Conservation (phyloP, 2,888 invertebrate species). For the Syritta pipiens region DNA sequence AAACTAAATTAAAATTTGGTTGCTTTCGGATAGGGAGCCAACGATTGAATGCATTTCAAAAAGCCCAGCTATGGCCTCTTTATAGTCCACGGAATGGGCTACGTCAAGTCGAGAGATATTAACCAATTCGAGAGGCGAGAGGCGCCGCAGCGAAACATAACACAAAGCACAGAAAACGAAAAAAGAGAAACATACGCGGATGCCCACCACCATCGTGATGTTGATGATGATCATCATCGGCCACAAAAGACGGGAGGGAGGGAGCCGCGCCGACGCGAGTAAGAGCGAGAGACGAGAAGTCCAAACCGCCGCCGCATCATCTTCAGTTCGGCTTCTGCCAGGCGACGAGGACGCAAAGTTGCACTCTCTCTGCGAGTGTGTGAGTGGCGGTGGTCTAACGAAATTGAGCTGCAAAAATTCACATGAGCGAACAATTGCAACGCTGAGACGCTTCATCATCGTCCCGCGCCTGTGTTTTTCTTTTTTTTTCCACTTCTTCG, state of each 20-base stretch:
- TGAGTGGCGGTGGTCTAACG: too few species aligned
- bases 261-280: background rate
- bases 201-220: constrained; percentile 54
- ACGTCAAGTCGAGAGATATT: constrained; percentile 55
- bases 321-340: background rate
- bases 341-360: too few species aligned
- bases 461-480: constrained; percentile 7
- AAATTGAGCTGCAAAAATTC: constrained; percentile 55
- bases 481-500: constrained; percentile 17
- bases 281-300: constrained; percentile 23
- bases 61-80: constrained; percentile 77
- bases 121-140: constrained; percentile 62
- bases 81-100: constrained; percentile 75
- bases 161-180: constrained; percentile 5
- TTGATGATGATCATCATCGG: constrained; percentile 31
- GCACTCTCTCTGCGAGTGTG: background rate
- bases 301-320: constrained; percentile 43
- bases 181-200: constrained; percentile 39
- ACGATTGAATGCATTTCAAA: constrained; percentile 79
- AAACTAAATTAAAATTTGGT: constrained; percentile 78
- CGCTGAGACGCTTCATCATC: constrained; percentile 51
- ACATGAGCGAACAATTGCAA: constrained; percentile 60
- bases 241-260: constrained; percentile 18
- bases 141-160: constrained; percentile 22
- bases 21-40: constrained; percentile 79